Evolutionary conservation across 2,888 invertebrate genomes (phyloP), one percentile per base, ranked within the genome.

Genomic region (Melolontha melolontha): DNA sequence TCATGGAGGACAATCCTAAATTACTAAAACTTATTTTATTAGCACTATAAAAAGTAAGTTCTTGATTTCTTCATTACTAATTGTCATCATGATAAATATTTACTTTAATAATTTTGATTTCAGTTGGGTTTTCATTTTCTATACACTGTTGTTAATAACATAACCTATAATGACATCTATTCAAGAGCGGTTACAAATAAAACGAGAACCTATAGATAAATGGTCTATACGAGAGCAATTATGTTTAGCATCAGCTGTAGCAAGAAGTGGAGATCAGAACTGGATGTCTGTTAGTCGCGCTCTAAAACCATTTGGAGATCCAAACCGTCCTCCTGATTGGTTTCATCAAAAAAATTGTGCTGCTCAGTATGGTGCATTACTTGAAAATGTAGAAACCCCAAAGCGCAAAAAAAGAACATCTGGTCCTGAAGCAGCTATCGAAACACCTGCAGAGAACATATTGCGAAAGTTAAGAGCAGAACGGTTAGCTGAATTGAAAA

Each of bases 301-400:
- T 0, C 82, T 96, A 8, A 92, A 92, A 84, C 89, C 92, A 11
- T 90, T 92, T 73, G 90, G 90, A 11, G 94, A 94, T 75, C 85
- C 91, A 50, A 90, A 90, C 74, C 85, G 94, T 67, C 93, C 92
- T 0, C 84, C 87, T 0, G 96, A 93, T 79, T 96, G 94, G 95
- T 96, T 95, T 79, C 95, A 95, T 0, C 95, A 94, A 79, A 93
- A 92, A 82, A 91, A 91, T 74, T 97, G 97, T 84, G 96, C 96
- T 0, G 89, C 93, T 0, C 97, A 97, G 78, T 97, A 96, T 82
- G 91, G 92, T 11, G 89, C 89, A 16, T 81, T 96, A 6, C 81
- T 96, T 14, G 94, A 94, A 77, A 91, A 92, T 81, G 91, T 92
- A 10, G 95, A 93, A 80, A 92, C 90, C 6, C 94, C 95, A 0